phyloP scores from a whole-genome alignment of 2,113 vertebrate species.

The Cynopterus brachyotis region DNA sequence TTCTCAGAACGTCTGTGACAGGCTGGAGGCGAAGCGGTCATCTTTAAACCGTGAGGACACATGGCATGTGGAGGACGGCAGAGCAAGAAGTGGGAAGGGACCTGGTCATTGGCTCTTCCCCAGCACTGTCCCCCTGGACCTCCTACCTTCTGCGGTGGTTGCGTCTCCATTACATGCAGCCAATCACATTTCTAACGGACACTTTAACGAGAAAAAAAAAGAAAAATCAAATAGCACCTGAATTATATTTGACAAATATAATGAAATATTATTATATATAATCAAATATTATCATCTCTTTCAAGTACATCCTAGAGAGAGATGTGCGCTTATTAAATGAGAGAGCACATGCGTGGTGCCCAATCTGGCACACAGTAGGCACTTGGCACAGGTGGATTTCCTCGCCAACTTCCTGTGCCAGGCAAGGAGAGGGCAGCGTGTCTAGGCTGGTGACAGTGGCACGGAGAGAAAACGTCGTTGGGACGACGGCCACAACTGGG shows the following conservation, averaged over 20 bases:
- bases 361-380: not conserved
- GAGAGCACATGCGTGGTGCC: not conserved
- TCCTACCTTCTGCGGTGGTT: not conserved
- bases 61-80: not conserved
- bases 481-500: rapidly evolving
- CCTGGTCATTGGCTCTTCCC: not conserved
- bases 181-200: not conserved
- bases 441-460: not conserved
- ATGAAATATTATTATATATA: not conserved
- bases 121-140: rapidly evolving
- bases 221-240: not conserved
- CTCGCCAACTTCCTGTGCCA: not conserved
- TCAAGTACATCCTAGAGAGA: not conserved
- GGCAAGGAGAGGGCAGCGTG: not conserved
- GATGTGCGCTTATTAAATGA: not conserved
- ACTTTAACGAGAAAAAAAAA: not conserved
- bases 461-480: rapidly evolving
- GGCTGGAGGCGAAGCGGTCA: not conserved
- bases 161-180: not conserved
- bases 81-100: not conserved
- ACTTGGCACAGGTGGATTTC: not conserved
- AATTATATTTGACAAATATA: not conserved
- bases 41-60: not conserved
- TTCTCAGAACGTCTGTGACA: not conserved
- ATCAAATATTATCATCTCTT: too few relatives aligned